Evolutionary conservation across 2,797 vertebrate genomes (phyloP), one percentile per base, ranked within the genome.

Genomic region (Eleutherodactylus coqui): DNA sequence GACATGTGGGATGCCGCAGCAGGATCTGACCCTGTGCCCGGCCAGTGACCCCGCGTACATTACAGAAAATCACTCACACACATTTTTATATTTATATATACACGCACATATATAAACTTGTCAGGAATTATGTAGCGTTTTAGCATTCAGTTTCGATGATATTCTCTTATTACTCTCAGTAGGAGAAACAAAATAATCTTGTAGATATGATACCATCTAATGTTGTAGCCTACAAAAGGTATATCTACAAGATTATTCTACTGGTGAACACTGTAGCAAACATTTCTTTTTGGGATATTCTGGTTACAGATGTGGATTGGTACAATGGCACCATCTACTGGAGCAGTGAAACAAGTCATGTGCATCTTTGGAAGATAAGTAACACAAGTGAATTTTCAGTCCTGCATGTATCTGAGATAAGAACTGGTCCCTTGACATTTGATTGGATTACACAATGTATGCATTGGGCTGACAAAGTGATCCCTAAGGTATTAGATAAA

Each of bases 391-490:
- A 27, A 11, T 72, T 55, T 76, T 60, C 43, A 24, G 86, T 86
- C 45, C 67, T 85, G 75, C 87, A 70, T 0, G 19, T 93, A 34
- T 79, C 92, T 60, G 90, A 75, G 0, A 6, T 92, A 49, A 86
- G 85, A 89, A 90, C 93, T 85, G 92, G 90, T 9, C 88, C 90
- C 0, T 51, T 96, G 88, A 91, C 93, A 47, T 94, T 93, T 64
- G 94, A 95, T 45, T 96, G 95, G 94, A 85, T 95, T 89, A 93
- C 94, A 58, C 92, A 90, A 2, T 91, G 81, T 75, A 91, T 95
- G 47, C 95, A 95, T 88, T 95, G 94, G 94, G 89, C 91, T 91
- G 93, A 92, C 79, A 93, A 90, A 89, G 89, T 91, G n/a, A 94
- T 91, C 6, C 91, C 76, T 17, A 84, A 67, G 90, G 94, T 95